These are phyloP conservation scores for Eubucco bourcierii DNA, from an alignment of 2,113 vertebrate genomes.

Conservation along the genomic window DNA sequence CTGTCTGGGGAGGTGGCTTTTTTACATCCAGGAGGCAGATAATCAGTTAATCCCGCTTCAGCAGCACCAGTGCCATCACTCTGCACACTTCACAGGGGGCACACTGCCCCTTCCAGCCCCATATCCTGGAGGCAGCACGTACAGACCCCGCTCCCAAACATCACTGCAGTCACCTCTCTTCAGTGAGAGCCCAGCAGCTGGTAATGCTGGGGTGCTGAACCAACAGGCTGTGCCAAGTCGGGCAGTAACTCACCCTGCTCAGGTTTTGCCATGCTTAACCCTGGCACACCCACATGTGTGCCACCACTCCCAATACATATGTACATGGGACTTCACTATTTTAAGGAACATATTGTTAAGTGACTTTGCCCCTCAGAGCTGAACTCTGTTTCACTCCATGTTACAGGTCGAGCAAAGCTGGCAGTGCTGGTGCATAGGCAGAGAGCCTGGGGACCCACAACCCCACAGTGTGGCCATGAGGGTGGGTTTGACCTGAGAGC, in stretches of 20 bases:
- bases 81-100: background rate
- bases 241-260: background rate
- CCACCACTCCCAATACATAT: background rate
- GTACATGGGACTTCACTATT: background rate
- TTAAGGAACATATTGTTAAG: background rate
- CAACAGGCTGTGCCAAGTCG: accelerated
- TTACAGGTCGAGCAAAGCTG: background rate
- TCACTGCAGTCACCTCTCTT: too few relatives aligned
- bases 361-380: accelerated
- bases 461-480: accelerated
- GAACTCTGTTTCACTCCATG: background rate
- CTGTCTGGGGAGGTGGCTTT: background rate
- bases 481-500: background rate
- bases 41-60: background rate
- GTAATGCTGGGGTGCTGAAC: background rate
- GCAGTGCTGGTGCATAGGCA: background rate
- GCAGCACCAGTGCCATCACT: accelerated
- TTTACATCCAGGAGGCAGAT: background rate
- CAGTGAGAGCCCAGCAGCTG: accelerated
- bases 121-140: accelerated
- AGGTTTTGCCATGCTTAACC: background rate
- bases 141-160: accelerated
- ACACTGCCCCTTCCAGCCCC: background rate
- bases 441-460: background rate
- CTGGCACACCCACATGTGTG: background rate